Conservation (phyloP, 2,888 invertebrate species). For the Microplitis manilae region DNA sequence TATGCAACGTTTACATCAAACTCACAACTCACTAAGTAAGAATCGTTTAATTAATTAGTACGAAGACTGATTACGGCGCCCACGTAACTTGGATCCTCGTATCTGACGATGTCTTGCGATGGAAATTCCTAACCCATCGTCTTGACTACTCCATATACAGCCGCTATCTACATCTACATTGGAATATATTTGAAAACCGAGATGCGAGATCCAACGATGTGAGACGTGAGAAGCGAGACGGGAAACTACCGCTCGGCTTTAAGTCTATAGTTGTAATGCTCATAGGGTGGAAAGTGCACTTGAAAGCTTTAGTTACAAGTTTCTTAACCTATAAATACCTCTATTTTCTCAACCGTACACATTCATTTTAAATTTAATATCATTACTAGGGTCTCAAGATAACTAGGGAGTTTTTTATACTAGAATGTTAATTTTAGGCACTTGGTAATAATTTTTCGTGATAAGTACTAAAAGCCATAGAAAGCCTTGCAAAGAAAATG, state of each 20-base stretch:
- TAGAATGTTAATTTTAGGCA: too few relatives aligned
- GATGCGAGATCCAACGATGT: neutral
- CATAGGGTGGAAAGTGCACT: slow-evolving; percentile 25
- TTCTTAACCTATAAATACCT: neutral
- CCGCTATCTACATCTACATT: neutral
- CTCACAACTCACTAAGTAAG: slow-evolving; percentile 35
- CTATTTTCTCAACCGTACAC: too few relatives aligned
- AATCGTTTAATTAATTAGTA: slow-evolving; percentile 62
- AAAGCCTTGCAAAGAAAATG: too few relatives aligned
- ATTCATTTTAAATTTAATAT: too few relatives aligned
- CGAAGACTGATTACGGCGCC: slow-evolving; percentile 59
- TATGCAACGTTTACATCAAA: slow-evolving; percentile 16
- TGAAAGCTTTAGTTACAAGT: slow-evolving; percentile 19
- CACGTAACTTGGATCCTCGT: slow-evolving; percentile 36
- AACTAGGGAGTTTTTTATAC: too few relatives aligned
- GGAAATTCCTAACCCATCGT: neutral
- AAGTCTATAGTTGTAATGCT: neutral
- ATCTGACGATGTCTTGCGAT: slow-evolving; percentile 9
- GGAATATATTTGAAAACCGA: neutral
- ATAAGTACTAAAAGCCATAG: too few relatives aligned
- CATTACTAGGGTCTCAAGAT: too few relatives aligned
- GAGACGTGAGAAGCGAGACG: neutral
- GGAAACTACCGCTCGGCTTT: neutral
- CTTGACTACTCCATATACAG: neutral
- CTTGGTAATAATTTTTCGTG: too few relatives aligned